Percentiles rank a stretch among this genome's conserved stretches.
These are phyloP conservation scores for Hirundo rustica DNA, from an alignment of 2,797 vertebrate species.

Conservation along the genomic window DNA sequence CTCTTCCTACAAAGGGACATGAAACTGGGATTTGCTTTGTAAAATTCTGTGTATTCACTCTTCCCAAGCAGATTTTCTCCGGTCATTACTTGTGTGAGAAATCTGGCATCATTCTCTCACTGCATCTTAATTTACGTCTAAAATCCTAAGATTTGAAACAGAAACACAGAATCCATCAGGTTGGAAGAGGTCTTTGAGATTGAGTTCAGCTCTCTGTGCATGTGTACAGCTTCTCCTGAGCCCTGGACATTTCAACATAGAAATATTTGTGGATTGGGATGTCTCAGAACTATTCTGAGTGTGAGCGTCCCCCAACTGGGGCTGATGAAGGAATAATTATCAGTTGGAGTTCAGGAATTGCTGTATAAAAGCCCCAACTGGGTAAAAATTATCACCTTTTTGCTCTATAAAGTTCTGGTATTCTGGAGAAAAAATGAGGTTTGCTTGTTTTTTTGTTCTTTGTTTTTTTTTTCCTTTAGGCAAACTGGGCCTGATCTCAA, in stretches of 20 bases:
- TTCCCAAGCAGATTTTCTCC: not conserved
- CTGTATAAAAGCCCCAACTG: not conserved
- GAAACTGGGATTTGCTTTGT: not conserved
- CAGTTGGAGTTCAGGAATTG: not conserved
- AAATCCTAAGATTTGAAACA: not conserved
- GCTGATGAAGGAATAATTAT: not conserved
- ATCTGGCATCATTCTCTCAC: not conserved
- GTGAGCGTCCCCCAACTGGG: rapidly evolving
- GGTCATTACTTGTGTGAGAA: not conserved
- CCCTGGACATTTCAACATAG: not conserved
- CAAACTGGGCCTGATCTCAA: not conserved
- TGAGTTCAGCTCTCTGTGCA: not conserved
- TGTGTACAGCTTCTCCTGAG: not conserved
- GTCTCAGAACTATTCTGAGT: not conserved
- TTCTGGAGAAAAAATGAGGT: not conserved
- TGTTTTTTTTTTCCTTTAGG: not conserved
- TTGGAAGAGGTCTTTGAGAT: not conserved
- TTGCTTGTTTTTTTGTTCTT: not conserved
- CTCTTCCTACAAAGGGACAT: not conserved
- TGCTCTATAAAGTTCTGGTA: not conserved
- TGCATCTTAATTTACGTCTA: not conserved
- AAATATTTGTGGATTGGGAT: not conserved
- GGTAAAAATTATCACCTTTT: not conserved
- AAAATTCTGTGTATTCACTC: not conserved
- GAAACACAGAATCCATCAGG: not conserved